Base-by-base conservation (phyloP, 2,797 vertebrate genomes). In the Myotis planiceps region DNA sequence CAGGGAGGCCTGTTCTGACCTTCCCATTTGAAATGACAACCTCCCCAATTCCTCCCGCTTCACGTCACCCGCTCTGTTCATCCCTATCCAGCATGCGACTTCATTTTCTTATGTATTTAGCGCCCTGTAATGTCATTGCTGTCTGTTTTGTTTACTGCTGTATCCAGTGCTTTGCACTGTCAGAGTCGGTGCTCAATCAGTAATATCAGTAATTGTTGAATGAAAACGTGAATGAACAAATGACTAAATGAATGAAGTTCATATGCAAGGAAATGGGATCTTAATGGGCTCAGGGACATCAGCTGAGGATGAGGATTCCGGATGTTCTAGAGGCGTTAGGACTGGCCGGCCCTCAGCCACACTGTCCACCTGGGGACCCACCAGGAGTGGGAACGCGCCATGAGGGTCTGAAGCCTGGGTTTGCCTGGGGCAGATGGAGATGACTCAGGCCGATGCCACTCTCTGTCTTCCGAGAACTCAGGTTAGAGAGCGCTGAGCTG, bases 1-100 rank as follows among this genome's bases (percentile, higher is more conserved):
- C 25, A 0, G 0, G 27, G 71, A 49, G 25, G 9, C 15, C 72
- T 66, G 2, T 34, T 74, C 9, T 29, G 49, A 47, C 42, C 42
- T 42, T 23, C n/a, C 37, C 18, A 9, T 37, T 66, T 45, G 34
- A 88, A 79, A 60, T 16, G 0, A 34, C 47, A 45, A 14, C 19
- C 29, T 37, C 65, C 34, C 19, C 29, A 5, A 1, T 21, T 7
- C 23, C 23, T 37, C 65, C 23, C 32, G 14, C 15, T 21, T 9
- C 3, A 18, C 34, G 1, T 16, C 39, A 18, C 55, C 6, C 13
- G 21, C 12, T 9, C 79, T 37, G 4, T 42, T 47, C 34, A 6
- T 25, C 18, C 5, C 49, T n/a, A 7, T 32, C 9, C 9, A 71
- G 47, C 8, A 6, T 2, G 27, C 21, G 9, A 14, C 14, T 0